A percentile compares a stretch with the other conserved stretches of the same genome.
Conservation (phyloP, 2,113 vertebrate genomes). For the Sterrhoptilus dennistouni region DNA sequence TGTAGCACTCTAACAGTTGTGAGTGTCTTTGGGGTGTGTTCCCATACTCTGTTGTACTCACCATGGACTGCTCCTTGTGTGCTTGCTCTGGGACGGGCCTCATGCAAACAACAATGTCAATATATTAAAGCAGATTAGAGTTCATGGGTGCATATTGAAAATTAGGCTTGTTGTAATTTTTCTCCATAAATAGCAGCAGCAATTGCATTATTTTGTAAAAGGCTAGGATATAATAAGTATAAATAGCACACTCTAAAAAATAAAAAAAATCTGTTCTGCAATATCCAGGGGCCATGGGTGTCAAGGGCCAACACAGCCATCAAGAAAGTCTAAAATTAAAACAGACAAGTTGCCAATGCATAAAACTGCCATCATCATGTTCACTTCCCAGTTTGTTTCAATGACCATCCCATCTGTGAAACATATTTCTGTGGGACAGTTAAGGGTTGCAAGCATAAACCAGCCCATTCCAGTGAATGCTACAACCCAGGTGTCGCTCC, state of each 20-base stretch:
- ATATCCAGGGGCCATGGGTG: slow-evolving; percentile 33
- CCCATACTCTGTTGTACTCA: neutral
- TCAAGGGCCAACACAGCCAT: slow-evolving; percentile 47
- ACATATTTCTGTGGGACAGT: slow-evolving; percentile 59
- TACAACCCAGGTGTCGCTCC: slow-evolving; percentile 46
- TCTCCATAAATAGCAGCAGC: neutral
- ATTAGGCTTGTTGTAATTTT: neutral
- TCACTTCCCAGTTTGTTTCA: slow-evolving; percentile 58
- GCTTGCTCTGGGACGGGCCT: neutral
- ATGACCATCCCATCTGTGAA: slow-evolving; percentile 65
- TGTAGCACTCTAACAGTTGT: neutral
- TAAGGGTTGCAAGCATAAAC: slow-evolving; percentile 29
- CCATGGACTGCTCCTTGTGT: neutral
- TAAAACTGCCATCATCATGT: slow-evolving; percentile 51
- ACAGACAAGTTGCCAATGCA: slow-evolving; percentile 60
- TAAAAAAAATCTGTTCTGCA: neutral
- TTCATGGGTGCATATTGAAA: neutral
- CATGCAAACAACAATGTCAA: neutral
- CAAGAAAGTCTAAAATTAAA: slow-evolving; percentile 65
- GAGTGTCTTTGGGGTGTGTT: neutral
- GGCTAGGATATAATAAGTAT: neutral
- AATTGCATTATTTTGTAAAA: neutral
- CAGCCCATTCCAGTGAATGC: neutral
- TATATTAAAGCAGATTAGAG: neutral
- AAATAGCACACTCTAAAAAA: neutral